Conservation (phyloP, 30 jellyfish, hydroid and myxozoan genomes). For the Clytia hemisphaerica region DNA sequence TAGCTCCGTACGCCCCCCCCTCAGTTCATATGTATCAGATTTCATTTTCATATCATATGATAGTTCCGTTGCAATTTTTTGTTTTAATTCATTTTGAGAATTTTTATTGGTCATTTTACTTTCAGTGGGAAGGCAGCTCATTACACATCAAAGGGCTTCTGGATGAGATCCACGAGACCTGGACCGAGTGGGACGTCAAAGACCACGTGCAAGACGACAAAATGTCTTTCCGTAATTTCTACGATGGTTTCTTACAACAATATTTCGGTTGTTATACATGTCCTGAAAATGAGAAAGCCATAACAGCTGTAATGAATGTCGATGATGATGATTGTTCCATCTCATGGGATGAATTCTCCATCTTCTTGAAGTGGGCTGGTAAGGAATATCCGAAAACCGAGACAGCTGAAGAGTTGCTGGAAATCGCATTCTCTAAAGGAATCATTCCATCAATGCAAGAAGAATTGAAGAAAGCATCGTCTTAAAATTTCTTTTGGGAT, state of each 20-base stretch:
- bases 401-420: slow-evolving; percentile 66
- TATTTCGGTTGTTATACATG: slow-evolving; percentile 69
- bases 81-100: too few relatives aligned
- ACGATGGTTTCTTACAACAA: slow-evolving; percentile 71
- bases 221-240: slow-evolving; percentile 52
- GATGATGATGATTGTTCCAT: slow-evolving; percentile 46
- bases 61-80: too few relatives aligned
- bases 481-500: too few relatives aligned
- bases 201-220: slow-evolving; percentile 44
- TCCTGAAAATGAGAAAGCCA: slow-evolving; percentile 53
- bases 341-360: slow-evolving; percentile 69
- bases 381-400: slow-evolving; percentile 54
- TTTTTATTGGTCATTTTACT: background rate
- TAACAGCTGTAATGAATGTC: slow-evolving; percentile 63
- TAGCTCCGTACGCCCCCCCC: too few relatives aligned
- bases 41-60: too few relatives aligned
- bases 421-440: slow-evolving; percentile 64
- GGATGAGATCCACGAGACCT: slow-evolving; percentile 56
- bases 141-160: slow-evolving; percentile 33
- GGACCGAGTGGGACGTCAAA: slow-evolving; percentile 72
- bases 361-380: slow-evolving; percentile 64
- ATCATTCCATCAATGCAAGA: slow-evolving; percentile 70
- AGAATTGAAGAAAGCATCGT: too few relatives aligned
- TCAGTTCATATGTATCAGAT: too few relatives aligned
- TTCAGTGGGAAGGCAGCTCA: too few relatives aligned